phyloP scores from a whole-genome alignment of 2,888 invertebrate species.

The Kryphioiulus occultus region DNA sequence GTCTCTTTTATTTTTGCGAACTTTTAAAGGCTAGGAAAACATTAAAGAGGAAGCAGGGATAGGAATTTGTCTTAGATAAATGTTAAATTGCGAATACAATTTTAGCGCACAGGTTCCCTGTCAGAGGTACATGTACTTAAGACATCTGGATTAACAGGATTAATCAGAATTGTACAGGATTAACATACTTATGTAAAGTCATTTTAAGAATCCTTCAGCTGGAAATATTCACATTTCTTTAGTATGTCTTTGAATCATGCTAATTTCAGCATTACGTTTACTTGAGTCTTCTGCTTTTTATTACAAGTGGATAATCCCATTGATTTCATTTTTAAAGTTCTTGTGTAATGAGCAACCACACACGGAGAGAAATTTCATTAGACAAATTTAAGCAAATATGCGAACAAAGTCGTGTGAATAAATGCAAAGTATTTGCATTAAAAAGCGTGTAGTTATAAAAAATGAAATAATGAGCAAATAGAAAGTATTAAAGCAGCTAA shows the following conservation, averaged over 20 bases:
- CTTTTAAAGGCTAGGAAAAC: background rate
- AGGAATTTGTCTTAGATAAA: background rate
- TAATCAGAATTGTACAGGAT: background rate
- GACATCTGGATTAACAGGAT: background rate
- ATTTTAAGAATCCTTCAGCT: background rate
- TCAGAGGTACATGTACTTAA: background rate
- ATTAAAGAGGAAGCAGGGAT: background rate
- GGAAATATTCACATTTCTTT: background rate
- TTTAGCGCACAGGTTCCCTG: background rate
- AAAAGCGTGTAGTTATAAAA: background rate
- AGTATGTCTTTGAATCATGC: background rate
- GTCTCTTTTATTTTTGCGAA: background rate
- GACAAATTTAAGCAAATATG: background rate
- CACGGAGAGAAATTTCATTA: background rate
- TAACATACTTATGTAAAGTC: background rate
- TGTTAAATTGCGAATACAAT: background rate
- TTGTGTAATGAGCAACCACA: background rate
- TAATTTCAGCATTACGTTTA: background rate
- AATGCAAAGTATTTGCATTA: background rate
- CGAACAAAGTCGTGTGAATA: background rate
- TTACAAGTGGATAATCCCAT: constrained; percentile 6
- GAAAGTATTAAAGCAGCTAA: background rate
- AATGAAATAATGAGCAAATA: background rate
- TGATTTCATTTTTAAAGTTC: background rate
- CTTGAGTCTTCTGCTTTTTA: background rate